Evolutionary conservation across 2,113 vertebrate species (phyloP), one percentile per base, ranked within the genome.

Genomic region (Sorex araneus): DNA sequence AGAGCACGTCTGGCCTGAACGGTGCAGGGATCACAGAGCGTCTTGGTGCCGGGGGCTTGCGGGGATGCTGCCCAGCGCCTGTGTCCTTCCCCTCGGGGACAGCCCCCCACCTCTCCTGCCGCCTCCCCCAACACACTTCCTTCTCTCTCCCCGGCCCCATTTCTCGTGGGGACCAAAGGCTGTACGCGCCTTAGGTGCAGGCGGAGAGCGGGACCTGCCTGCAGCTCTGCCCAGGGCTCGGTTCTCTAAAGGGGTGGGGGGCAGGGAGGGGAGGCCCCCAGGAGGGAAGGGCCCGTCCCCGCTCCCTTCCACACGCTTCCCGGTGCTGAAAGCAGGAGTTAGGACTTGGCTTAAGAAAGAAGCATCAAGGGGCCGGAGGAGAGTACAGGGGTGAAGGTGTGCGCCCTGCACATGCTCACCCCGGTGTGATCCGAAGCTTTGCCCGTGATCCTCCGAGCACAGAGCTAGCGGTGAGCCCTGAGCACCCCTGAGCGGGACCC

Each of bases 81-180:
- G 15, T 6, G 60, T 28, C 76, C 40, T 57, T 82, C 71, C 47
- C 54, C 21, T 0, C 18, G 0, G 3, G 70, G 3, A 1, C 0
- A 9, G 40, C 21, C 40, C 57, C 21, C 57, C 3, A 0, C 50
- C 28, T 69, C 30, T 5, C 47, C 28, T 21, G 19, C 34, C 21
- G 16, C 54, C 0, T 0, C 12, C 9, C 66, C 57, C 36, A 25
- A 66, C 64, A 66, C 8, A 57, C n/a, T 74, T 1, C n/a, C 74
- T 79, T 74, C 75, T 8, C 45, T 40, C 60, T 60, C 50, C 23
- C 0, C 0, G 2, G 28, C 34, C 54, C 69, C 15, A 3, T 19
- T 3, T 84, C 47, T 86, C 76, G 77, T 5, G 1, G 47, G 45
- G 32, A 50, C 43, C 45, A 45, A 79, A 27, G 78, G 67, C n/a